phyloP scores from a whole-genome alignment of 23 tunicate genomes.

The Corella eumyota region DNA sequence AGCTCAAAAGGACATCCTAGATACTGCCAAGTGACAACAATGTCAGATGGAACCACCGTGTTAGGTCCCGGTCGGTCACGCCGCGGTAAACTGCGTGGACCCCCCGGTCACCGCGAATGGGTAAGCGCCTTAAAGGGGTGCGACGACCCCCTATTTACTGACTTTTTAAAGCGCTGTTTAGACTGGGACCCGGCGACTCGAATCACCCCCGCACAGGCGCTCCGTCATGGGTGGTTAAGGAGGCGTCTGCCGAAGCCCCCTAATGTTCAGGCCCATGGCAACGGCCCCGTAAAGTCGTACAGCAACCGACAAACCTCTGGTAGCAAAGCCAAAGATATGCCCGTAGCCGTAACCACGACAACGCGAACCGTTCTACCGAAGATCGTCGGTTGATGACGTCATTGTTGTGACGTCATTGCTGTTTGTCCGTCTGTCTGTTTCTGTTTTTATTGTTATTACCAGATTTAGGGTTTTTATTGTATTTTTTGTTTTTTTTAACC shows the following conservation, averaged over 20 bases:
- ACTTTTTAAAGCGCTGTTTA: constrained; percentile 81
- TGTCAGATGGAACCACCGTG: constrained; percentile 89
- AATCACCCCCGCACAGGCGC: constrained; percentile 91
- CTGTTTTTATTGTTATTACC: no score
- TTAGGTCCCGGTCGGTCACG: constrained; percentile 88
- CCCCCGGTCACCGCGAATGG: constrained; percentile 97
- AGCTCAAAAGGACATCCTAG: constrained; percentile 97
- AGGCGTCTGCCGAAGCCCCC: constrained; percentile 89
- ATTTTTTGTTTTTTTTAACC: no score
- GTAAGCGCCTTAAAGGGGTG: constrained; percentile 83
- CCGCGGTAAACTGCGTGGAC: constrained; percentile 85
- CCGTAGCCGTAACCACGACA: constrained; percentile 49
- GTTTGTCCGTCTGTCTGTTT: no score
- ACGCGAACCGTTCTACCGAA: constrained; percentile 79
- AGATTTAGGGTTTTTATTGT: no score
- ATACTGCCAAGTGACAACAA: constrained; percentile 82
- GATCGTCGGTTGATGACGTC: constrained; percentile 41
- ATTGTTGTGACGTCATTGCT: no score
- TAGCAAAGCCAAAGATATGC: constrained; percentile 47
- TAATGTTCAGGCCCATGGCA: constrained; percentile 6
- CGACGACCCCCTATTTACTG: constrained; percentile 82
- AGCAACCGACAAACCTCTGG: constrained; percentile 32
- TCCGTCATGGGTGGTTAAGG: constrained; percentile 92
- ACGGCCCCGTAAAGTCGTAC: constrained; percentile 9
- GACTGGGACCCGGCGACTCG: constrained; percentile 95